Conservation (phyloP, 2,888 invertebrate genomes). For the Oasisia sp. region DNA sequence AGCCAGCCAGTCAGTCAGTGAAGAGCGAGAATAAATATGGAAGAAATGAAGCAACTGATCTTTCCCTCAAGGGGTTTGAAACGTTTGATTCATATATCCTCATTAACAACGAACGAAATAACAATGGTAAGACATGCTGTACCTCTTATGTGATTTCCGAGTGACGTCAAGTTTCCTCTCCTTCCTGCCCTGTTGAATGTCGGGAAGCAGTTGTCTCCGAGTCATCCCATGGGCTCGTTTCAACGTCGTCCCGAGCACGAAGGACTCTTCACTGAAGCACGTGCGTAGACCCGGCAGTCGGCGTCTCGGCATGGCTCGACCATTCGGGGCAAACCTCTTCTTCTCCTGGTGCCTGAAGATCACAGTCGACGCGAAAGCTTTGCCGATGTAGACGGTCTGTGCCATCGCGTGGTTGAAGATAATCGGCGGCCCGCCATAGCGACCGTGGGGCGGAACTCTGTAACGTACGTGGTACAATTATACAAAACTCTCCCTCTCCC, state of each 20-base stretch:
- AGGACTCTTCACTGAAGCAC: background rate
- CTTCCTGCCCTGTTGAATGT: background rate
- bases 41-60: no score
- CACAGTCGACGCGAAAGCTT: background rate
- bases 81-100: background rate
- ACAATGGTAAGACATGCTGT: background rate
- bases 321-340: background rate
- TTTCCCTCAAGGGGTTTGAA: background rate
- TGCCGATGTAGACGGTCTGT: background rate
- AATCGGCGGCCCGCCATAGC: background rate
- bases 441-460: background rate
- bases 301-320: background rate
- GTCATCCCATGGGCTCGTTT: background rate
- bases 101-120: background rate
- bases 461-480: background rate
- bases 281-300: background rate
- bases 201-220: background rate
- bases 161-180: background rate
- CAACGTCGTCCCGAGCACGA: background rate
- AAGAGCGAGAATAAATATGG: background rate
- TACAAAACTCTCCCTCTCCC: no score
- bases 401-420: background rate
- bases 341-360: background rate
- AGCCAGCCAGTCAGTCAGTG: no score
- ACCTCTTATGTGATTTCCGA: background rate